Evolutionary conservation across 2,888 invertebrate genomes (phyloP), one percentile per base, ranked within the genome.

Genomic region (Chaetogeoica ovagalla): DNA sequence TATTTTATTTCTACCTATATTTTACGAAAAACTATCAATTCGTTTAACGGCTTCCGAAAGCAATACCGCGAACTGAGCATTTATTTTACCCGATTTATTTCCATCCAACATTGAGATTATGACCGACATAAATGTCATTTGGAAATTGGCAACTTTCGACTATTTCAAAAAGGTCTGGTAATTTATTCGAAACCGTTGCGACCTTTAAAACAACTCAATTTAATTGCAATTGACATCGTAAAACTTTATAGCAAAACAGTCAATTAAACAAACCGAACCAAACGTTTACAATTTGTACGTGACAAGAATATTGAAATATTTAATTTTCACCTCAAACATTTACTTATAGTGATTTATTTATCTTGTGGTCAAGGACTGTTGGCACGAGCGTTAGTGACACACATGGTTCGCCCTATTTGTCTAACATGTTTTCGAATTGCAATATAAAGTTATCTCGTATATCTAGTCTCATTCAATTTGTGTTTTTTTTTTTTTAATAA

Each of bases 211-310:
- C 59, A 59, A 71, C 17, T 71, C 30, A 15, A 72, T 62, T n/a
- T 62, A 62, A 72, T 72, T 48, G 30, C 13, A 19, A 72, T 62
- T 52, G 52, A 63, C 63, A 52, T 55, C 3, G n/a, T 48, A 72
- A 72, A 62, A 62, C 48, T 62, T 73, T 62, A 30, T 62, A 62
- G n/a, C 48, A n/a, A 62, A n/a, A 48, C 15, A n/a, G 63, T 63
- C 73, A 74, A 74, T 63, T 63, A 74, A 37, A 63, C 37, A 30
- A n/a, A 30, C 52, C 62, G 30, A 30, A 63, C 52, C 15, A 11
- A 63, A 73, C 52, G 15, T 73, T 63, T 17, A n/a, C 37, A 55
- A 74, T 63, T 52, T 48, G 62, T 62, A 73, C 72, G 62, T 73
- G 72, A 62, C 72, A 15, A 30, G 62, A 73, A 73, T 73, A 6